Conservation (phyloP, 2,888 invertebrate genomes). For the Hemithea aestivaria region DNA sequence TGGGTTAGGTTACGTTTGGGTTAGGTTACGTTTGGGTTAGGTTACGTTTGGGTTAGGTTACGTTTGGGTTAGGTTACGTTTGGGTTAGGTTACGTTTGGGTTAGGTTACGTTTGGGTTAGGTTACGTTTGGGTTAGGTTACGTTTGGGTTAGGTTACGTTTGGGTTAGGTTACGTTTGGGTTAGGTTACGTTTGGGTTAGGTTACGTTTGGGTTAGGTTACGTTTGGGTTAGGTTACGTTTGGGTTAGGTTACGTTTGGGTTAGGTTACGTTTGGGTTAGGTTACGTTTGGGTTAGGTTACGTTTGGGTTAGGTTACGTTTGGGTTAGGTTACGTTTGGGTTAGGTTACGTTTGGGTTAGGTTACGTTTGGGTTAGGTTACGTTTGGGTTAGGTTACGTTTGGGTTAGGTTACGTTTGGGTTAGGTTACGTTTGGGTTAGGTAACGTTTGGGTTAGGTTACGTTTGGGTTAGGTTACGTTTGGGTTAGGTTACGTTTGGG, state of each 20-base stretch:
- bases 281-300: conserved; percentile 9
- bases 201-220: conserved; percentile 12
- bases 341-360: conserved; percentile 9
- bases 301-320: conserved; percentile 7
- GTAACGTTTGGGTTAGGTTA: conserved; percentile 24
- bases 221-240: conserved; percentile 6
- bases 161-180: conserved; percentile 14
- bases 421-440: conserved; percentile 11
- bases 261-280: conserved; percentile 14
- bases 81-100: conserved; percentile 17
- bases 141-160: conserved; percentile 14
- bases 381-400: conserved; percentile 5
- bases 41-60: conserved; percentile 11
- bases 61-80: conserved; percentile 1
- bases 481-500: conserved; percentile 22
- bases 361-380: conserved; percentile 14
- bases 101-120: conserved; percentile 21
- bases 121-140: conserved; percentile 17
- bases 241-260: not conserved
- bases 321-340: conserved; percentile 10
- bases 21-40: conserved; percentile 10
- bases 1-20: conserved; percentile 3
- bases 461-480: conserved; percentile 23
- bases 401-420: conserved; percentile 19
- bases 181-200: not conserved